A percentile compares a stretch with the other conserved stretches of the same genome.
phyloP scores from a whole-genome alignment of 2,797 vertebrate genomes.

The Myotis vivesi region DNA sequence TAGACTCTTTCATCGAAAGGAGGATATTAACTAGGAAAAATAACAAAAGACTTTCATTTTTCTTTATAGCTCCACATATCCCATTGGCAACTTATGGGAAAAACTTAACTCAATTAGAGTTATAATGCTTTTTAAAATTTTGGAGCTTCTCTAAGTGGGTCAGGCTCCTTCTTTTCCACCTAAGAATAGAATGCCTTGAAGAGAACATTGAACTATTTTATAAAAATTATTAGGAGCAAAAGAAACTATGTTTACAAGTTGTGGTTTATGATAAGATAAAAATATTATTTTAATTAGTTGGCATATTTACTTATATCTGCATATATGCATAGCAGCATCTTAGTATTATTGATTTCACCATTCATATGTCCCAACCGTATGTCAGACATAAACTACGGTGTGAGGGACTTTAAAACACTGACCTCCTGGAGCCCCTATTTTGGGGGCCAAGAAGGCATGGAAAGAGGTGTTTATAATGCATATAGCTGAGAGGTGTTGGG shows the following conservation, averaged over 20 bases:
- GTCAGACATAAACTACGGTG: background rate
- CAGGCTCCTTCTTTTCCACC: background rate
- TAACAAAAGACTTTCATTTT: background rate
- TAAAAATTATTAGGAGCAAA: conserved; percentile 21
- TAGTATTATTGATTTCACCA: background rate
- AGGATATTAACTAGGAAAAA: background rate
- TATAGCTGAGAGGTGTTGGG: background rate
- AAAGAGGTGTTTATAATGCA: background rate
- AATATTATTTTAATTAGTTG: background rate
- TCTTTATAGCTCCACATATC: background rate
- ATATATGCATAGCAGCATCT: background rate
- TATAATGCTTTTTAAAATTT: background rate
- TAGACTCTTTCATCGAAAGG: background rate
- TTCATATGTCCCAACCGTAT: background rate
- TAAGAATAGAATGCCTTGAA: background rate
- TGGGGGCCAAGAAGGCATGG: background rate
- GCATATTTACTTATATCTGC: background rate
- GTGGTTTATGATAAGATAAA: background rate
- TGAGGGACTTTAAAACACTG: background rate
- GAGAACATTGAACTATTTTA: background rate
- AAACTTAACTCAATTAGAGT: background rate
- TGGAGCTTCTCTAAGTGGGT: background rate
- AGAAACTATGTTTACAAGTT: background rate
- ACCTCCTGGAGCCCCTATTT: background rate
- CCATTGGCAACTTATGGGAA: background rate